Evolutionary conservation across 2,113 vertebrate species (phyloP), one percentile per base, ranked within the genome.

Genomic region (Cyprinodon brontotheroides): DNA sequence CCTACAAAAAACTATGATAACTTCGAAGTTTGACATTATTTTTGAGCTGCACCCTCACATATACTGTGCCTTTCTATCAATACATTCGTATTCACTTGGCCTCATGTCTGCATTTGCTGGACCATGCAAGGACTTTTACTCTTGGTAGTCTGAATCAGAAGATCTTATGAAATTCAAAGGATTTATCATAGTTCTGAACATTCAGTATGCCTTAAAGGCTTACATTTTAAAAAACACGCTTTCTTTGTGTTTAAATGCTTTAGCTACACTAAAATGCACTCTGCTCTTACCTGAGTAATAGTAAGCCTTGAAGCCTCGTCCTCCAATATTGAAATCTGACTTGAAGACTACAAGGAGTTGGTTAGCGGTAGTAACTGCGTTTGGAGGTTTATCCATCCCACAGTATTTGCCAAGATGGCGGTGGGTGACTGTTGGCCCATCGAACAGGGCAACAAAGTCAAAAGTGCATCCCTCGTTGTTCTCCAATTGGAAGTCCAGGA

Each of bases 311-410:
- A 99, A 99, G 53, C 98, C 98, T 53, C 95, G 93, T 79, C 96
- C 97, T 9, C 96, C 98, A 0, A 99, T 99, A 91, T 99, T 99
- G 80, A 97, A 99, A 88, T 99, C 98, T 0, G 98, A 99, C 85
- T 96, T 99, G 93, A 99, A 98, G 77, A 98, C 76, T 22, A 98
- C 76, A n/a, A 97, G 94, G 47, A 99, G 93, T 80, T 97, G 94
- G 0, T 89, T 95, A 81, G 93, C 86, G 5, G 94, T 94, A 11
- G 97, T 97, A 80, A 96, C 8, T 0, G 87, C 92, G 70, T 92
- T 93, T 2, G 96, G 95, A 0, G 97, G 98, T 69, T 69, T 90
- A 47, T 92, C 5, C 6, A 88, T 91, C 11, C 98, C 97, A 0
- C 98, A 99, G 93, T 95, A 97, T 79, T 92, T 96, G 5, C 94